Evolutionary conservation across 2,888 invertebrate species (phyloP), one percentile per base, ranked within the genome.

Genomic region (Didymodactylos carnosus): DNA sequence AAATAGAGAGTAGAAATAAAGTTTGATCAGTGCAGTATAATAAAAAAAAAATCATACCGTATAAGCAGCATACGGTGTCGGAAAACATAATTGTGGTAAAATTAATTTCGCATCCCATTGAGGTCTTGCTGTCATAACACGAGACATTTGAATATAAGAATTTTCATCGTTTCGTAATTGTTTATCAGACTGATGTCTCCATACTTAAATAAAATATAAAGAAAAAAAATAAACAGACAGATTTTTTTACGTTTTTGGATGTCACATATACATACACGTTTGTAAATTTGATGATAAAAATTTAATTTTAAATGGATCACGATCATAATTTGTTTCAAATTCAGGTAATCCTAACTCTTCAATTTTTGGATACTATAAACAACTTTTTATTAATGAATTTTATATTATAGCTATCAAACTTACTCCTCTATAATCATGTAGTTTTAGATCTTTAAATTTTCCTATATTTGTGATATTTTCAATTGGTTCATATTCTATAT

Each of bases 371-470:
- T 62, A 62, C 62, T 62, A 62, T 10, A 49, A 25, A 2, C 16
- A 14, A 51, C 7, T 49, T 29, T 19, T 19, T 3, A n/a, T 3
- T 35, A 13, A 62, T 40, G 27, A 73, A 25, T 27, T 46, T 3
- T 10, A 14, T 23, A 7, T 49, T 0, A 14, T 70, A 19, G 16
- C 27, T 19, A 29, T 5, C 49, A 16, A 53, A n/a, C 13, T 41
- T 71, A 74, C 74, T 11, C 71, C 71, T 72, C 74, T 71, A 43
- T 62, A 74, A 41, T 74, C 74, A 71, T 74, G 53, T n/a, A 43
- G 62, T n/a, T 53, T 41, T 35, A 71, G 74, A 49, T 71, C 69
- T 62, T 71, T 71, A 69, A 39, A 74, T n/a, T 71, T 53, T 27
- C 71, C 71, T 0, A 35, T 62, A n/a, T 62, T 62, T 35, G 35